Evolutionary conservation across 23 tunicate genomes (phyloP).

Genomic region (Styela plicata): DNA sequence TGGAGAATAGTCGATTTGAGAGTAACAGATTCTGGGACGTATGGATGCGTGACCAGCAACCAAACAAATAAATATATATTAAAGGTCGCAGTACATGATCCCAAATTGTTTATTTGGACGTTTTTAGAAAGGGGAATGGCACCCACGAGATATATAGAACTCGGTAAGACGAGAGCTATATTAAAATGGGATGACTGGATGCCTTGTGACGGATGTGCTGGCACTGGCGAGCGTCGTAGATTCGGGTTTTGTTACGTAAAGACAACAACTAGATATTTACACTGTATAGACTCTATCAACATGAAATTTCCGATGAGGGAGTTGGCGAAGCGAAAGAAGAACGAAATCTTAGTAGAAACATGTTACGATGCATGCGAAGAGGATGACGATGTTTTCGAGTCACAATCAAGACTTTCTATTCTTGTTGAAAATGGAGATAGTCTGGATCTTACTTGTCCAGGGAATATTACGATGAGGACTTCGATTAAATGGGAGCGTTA

Average conservation of each 20-base stretch:
- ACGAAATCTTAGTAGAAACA: conserved; percentile 9
- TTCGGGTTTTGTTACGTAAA: conserved; percentile 32
- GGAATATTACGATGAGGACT: conserved; percentile 17
- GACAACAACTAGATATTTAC: background rate
- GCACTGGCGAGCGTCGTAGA: conserved; percentile 18
- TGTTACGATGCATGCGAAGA: conserved; percentile 16
- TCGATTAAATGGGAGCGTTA: conserved; percentile 23
- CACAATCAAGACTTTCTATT: background rate
- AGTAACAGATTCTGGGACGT: conserved; percentile 21
- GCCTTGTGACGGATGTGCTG: conserved; percentile 33
- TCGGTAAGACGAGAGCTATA: background rate
- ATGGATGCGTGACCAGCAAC: background rate
- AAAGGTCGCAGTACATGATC: conserved; percentile 23
- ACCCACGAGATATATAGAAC: conserved; percentile 16
- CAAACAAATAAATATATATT: background rate
- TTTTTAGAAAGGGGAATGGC: conserved; percentile 16
- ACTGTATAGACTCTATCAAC: background rate
- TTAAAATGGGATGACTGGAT: conserved; percentile 19
- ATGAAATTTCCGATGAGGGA: conserved; percentile 1
- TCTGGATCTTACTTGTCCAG: conserved; percentile 18
- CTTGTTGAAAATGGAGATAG: conserved; percentile 15
- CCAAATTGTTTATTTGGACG: background rate
- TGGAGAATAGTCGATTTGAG: conserved; percentile 1
- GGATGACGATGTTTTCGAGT: background rate
- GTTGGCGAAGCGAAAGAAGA: conserved; percentile 1